Conservation (phyloP, 92 coral and sea anemone species). For the Porites evermanni region DNA sequence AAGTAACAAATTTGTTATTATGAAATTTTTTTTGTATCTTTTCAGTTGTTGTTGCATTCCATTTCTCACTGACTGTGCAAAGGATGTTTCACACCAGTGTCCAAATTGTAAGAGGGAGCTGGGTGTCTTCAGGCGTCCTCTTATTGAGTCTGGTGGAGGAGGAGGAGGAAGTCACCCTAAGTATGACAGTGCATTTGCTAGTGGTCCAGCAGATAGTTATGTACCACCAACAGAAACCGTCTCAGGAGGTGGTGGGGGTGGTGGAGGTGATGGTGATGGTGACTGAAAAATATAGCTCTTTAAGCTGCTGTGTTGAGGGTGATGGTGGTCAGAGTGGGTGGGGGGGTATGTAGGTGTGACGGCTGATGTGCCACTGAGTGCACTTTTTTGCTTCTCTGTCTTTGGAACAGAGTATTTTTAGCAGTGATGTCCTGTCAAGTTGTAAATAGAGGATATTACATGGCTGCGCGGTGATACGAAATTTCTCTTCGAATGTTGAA, state of each 20-base stretch:
- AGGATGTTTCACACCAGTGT: slow-evolving; percentile 75
- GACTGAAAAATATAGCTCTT: slow-evolving; percentile 1
- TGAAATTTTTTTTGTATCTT: background rate
- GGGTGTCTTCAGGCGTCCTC: slow-evolving; percentile 67
- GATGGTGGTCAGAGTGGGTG: too few species aligned
- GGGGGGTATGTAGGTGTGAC: too few species aligned
- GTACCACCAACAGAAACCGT: slow-evolving; percentile 28
- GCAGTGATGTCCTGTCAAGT: too few species aligned
- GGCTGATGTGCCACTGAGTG: too few species aligned
- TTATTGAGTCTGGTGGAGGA: slow-evolving; percentile 65
- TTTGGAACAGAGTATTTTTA: too few species aligned
- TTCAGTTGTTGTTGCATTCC: slow-evolving; percentile 84
- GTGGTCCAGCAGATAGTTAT: slow-evolving; percentile 46
- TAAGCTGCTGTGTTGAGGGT: too few species aligned
- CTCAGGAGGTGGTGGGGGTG: background rate
- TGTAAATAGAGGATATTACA: too few species aligned
- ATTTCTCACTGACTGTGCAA: slow-evolving; percentile 79
- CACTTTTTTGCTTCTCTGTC: too few species aligned
- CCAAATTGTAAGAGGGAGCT: slow-evolving; percentile 74
- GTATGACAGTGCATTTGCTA: slow-evolving; percentile 25
- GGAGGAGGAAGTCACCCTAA: slow-evolving; percentile 48
- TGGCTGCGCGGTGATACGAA: too few species aligned
- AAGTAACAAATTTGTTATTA: too few species aligned
- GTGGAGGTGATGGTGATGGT: background rate
- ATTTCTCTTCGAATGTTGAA: too few species aligned